These are phyloP conservation scores for Urocolius indicus DNA, from an alignment of 2,113 vertebrate species.

Conservation along the genomic window DNA sequence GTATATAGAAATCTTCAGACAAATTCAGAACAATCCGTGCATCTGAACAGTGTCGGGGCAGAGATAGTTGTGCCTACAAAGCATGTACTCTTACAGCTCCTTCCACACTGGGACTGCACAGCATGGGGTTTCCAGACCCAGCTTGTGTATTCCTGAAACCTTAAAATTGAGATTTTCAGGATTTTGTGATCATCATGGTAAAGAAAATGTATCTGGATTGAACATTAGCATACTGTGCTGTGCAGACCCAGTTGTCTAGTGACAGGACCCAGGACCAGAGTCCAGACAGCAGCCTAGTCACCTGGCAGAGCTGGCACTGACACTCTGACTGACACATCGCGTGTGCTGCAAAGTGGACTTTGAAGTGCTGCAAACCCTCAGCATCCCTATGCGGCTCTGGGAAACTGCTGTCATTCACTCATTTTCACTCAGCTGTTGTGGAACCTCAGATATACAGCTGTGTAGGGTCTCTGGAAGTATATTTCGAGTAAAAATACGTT, in stretches of 20 bases:
- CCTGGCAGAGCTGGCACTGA: too few species aligned
- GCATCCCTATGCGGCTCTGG: fast-evolving
- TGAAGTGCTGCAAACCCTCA: too few species aligned
- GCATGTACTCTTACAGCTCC: not conserved
- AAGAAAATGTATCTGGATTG: not conserved
- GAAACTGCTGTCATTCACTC: not conserved
- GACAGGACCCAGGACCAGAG: not conserved
- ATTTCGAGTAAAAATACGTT: not conserved
- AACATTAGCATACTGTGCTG: not conserved
- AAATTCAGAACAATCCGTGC: not conserved
- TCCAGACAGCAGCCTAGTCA: not conserved
- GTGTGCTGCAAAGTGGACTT: fast-evolving
- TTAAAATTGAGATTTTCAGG: not conserved
- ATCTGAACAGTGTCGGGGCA: not conserved
- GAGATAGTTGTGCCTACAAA: not conserved
- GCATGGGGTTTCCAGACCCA: not conserved
- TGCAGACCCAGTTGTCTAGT: not conserved
- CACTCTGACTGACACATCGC: fast-evolving
- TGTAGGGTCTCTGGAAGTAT: not conserved
- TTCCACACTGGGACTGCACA: not conserved
- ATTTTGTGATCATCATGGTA: not conserved
- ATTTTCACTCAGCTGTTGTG: not conserved
- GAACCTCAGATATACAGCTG: not conserved
- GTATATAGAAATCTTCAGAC: not conserved
- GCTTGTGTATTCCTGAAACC: not conserved